Base-by-base conservation (phyloP, 2,797 vertebrate genomes). In the Lepilemur ruficaudatus region DNA sequence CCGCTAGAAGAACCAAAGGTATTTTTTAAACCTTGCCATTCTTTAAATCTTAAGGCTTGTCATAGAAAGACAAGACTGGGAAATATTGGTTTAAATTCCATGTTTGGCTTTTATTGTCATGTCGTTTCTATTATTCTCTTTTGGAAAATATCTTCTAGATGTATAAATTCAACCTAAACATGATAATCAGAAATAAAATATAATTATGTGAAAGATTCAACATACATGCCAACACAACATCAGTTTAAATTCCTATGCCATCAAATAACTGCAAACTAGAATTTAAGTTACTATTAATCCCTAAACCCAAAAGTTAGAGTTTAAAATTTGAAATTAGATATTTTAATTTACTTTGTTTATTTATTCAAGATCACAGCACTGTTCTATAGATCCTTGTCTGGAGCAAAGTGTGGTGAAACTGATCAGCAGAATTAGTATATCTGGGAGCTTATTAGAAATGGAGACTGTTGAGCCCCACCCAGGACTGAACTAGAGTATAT, bases 1-100 rank as follows among this genome's bases (percentile, higher is more conserved):
- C 85, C 91, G 93, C 94, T 88, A 98, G 94, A 89, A 96, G 92
- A 96, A 97, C 88, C 46, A 98, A 98, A 94, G 83, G 1, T 50
- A 30, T 57, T 92, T 96, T 90, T 57, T 2, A 82, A 96, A 65
- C 48, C 10, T 75, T 89, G 38, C 52, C 91, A 0, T 78, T 83
- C 38, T 82, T 93, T 92, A 91, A 93, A 91, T 48, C 30, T 43
- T 92, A 93, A 85, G 48, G 1, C 55, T 86, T 96, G 65, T 95
- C 76, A 84, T 18, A 83, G 28, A 88, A 81, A 95, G 43, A 48
- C 17, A 97, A 94, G 83, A 91, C 14, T 86, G 91, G 12, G 52
- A 91, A 81, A 59, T 57, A 93, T 17, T 59, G n/a, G 43, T 85
- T 96, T 92, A 89, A 95, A 97, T 97, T 69, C 14, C 7, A 89